phyloP scores from a whole-genome alignment of 2,888 invertebrate genomes.

The Thyatira batis region DNA sequence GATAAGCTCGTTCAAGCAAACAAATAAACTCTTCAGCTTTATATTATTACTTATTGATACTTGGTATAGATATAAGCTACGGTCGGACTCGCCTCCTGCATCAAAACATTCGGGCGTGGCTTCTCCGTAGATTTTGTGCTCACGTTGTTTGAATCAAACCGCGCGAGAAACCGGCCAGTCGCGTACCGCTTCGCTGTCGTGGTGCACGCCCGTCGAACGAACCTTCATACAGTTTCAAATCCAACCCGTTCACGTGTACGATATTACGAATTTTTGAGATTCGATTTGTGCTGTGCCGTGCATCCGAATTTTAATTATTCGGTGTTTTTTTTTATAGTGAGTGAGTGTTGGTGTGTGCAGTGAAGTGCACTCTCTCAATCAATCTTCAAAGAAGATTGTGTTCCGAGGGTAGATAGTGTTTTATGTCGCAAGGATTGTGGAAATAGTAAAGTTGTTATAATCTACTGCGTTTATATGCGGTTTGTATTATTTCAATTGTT shows the following conservation, averaged over 20 bases:
- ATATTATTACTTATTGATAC: no score
- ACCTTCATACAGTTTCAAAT: conserved; percentile 11
- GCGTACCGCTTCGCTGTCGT: conserved; percentile 20
- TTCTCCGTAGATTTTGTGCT: conserved; percentile 21
- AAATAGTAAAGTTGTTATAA: conserved; percentile 14
- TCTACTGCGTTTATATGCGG: conserved; percentile 6
- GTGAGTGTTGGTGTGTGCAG: conserved; percentile 20
- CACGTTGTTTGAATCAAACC: conserved; percentile 16
- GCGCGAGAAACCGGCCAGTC: conserved; percentile 22
- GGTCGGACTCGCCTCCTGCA: conserved; percentile 22
- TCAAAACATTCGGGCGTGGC: conserved; percentile 71
- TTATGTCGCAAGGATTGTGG: conserved; percentile 19
- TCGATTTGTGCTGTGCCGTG: conserved; percentile 16
- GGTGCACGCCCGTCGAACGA: conserved; percentile 26
- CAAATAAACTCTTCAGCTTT: no score
- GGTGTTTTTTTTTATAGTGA: conserved; percentile 1
- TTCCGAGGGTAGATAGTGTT: conserved; percentile 38
- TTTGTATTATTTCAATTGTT: conserved; percentile 27
- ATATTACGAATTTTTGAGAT: conserved; percentile 30
- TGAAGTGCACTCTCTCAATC: conserved; percentile 36
- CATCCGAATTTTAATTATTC: not conserved
- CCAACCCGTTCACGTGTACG: conserved; percentile 21
- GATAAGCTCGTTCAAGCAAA: no score
- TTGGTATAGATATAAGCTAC: conserved; percentile 6
- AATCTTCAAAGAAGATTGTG: conserved; percentile 43